Conservation (phyloP, 2,888 invertebrate species). For the Aelia acuminata region DNA sequence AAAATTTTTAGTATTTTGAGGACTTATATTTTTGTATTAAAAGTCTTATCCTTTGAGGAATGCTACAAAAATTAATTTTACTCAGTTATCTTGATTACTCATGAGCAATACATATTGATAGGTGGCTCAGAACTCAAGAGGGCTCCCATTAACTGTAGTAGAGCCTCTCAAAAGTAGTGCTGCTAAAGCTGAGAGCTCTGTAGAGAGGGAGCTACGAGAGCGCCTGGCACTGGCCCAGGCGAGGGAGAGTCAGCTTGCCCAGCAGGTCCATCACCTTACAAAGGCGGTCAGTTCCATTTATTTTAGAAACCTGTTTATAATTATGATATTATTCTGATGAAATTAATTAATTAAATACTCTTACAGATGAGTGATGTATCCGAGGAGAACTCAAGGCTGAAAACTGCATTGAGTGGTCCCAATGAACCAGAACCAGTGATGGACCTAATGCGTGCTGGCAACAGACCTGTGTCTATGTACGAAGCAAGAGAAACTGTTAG, state of each 20-base stretch:
- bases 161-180: slow-evolving; percentile 61
- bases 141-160: slow-evolving; percentile 61
- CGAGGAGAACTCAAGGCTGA: slow-evolving; percentile 84
- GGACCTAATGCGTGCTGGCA: slow-evolving; percentile 68
- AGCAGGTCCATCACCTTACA: slow-evolving; percentile 77
- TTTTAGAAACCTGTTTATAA: neutral
- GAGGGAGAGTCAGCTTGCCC: slow-evolving; percentile 72
- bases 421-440: slow-evolving; percentile 71
- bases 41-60: no score
- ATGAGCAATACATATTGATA: neutral
- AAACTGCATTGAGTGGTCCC: slow-evolving; percentile 71
- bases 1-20: no score
- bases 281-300: slow-evolving; percentile 51
- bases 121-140: slow-evolving; percentile 65
- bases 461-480: slow-evolving; percentile 88
- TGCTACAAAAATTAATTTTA: neutral
- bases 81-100: no score
- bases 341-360: neutral
- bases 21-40: no score
- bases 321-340: neutral
- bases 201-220: slow-evolving; percentile 72
- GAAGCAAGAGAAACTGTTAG: slow-evolving; percentile 83
- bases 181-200: slow-evolving; percentile 61
- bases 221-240: slow-evolving; percentile 71
- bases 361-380: slow-evolving; percentile 79